These are phyloP conservation scores for Marisa cornuarietis DNA, from an alignment of 1,140 invertebrate genomes.

Conservation along the genomic window DNA sequence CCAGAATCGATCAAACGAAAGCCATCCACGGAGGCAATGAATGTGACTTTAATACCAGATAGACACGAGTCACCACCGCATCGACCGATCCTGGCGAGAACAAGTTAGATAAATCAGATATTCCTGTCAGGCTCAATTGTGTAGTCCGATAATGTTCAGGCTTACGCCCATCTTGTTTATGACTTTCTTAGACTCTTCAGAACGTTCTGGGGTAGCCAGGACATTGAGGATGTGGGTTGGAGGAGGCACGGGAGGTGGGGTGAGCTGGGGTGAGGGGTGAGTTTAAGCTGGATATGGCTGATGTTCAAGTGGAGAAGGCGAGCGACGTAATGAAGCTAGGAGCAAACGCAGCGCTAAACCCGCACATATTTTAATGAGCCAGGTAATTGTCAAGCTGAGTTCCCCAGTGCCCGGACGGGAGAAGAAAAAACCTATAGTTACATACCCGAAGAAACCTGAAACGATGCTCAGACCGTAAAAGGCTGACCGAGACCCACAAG, in stretches of 20 bases:
- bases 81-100: neutral
- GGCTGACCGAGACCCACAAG: neutral
- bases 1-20: too few relatives aligned
- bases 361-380: neutral
- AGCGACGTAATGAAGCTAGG: too few relatives aligned
- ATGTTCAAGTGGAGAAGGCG: too few relatives aligned
- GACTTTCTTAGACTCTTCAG: neutral
- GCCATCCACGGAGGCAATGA: neutral
- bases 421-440: neutral
- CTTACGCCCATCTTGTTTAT: neutral
- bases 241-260: too few relatives aligned
- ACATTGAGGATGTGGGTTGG: too few relatives aligned
- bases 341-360: too few relatives aligned
- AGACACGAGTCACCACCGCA: neutral
- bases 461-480: too few relatives aligned
- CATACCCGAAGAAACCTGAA: neutral
- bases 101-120: slow-evolving; percentile 7
- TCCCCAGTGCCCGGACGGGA: neutral
- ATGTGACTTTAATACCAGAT: slow-evolving; percentile 3
- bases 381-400: neutral
- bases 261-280: too few relatives aligned
- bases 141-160: neutral
- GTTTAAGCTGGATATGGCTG: too few relatives aligned
- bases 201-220: too few relatives aligned
- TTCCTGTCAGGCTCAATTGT: neutral